Evolutionary conservation across 2,797 vertebrate species (phyloP).

Genomic region (Myotis planiceps): DNA sequence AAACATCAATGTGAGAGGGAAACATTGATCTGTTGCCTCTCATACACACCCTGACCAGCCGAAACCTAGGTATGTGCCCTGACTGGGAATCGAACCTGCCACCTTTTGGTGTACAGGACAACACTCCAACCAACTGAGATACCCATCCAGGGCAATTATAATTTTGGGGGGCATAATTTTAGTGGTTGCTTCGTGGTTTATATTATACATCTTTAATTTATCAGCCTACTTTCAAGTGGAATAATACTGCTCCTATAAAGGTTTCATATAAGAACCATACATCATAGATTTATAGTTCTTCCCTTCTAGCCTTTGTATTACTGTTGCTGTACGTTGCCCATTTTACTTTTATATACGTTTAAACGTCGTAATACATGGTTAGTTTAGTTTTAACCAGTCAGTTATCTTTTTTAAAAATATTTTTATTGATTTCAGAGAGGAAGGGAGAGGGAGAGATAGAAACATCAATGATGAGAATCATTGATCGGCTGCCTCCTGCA

Average conservation of each 20-base stretch:
- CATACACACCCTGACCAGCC: neutral
- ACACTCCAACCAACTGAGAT: neutral
- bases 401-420: neutral
- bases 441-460: too few relatives aligned
- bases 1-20: neutral
- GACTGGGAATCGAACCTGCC: neutral
- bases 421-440: too few relatives aligned
- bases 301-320: neutral
- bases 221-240: neutral
- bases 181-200: neutral
- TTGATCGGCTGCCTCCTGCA: too few relatives aligned
- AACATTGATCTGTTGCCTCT: neutral
- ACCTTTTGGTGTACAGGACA: neutral
- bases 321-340: neutral
- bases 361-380: neutral
- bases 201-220: conserved; percentile 10
- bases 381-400: neutral
- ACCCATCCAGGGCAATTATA: neutral
- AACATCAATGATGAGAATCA: too few relatives aligned
- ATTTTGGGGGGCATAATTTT: neutral
- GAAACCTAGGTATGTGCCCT: neutral
- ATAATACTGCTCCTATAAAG: neutral
- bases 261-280: neutral
- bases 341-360: neutral
- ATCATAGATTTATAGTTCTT: neutral